phyloP scores from a whole-genome alignment of 1,140 invertebrate genomes.

The Diachasma alloeum region DNA sequence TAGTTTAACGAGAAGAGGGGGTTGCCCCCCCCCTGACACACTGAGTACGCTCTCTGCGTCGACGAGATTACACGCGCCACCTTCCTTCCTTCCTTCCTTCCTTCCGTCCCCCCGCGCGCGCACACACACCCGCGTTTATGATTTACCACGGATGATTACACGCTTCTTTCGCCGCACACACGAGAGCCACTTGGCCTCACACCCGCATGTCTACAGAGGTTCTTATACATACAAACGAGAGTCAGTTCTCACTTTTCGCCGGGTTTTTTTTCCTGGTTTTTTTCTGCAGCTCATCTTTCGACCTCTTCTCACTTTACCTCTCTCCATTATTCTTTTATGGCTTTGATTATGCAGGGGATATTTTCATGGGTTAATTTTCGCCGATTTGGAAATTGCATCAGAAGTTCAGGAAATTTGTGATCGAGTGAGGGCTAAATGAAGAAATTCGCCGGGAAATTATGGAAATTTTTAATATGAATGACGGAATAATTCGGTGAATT shows the following conservation, averaged over 20 bases:
- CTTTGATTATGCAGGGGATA: not conserved
- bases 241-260: slow-evolving; percentile 6
- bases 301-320: slow-evolving; percentile 3
- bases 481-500: too few species aligned
- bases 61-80: slow-evolving; percentile 56
- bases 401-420: too few species aligned
- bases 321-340: not conserved
- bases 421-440: too few species aligned
- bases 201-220: not conserved
- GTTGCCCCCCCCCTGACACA: slow-evolving; percentile 33
- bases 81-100: slow-evolving; percentile 21
- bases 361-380: slow-evolving; percentile 2
- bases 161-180: slow-evolving; percentile 31
- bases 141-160: slow-evolving; percentile 48
- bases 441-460: too few species aligned
- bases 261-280: not conserved
- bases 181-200: not conserved
- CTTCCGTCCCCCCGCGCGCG: not conserved
- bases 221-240: slow-evolving; percentile 1
- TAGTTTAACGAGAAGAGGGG: slow-evolving; percentile 51
- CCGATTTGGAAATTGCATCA: not conserved
- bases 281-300: slow-evolving; percentile 3
- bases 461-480: too few species aligned
- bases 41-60: slow-evolving; percentile 44
- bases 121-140: slow-evolving; percentile 37